Conservation (phyloP, 64 coral and sea anemone species). For the Hydrozoanthus tunicans region DNA sequence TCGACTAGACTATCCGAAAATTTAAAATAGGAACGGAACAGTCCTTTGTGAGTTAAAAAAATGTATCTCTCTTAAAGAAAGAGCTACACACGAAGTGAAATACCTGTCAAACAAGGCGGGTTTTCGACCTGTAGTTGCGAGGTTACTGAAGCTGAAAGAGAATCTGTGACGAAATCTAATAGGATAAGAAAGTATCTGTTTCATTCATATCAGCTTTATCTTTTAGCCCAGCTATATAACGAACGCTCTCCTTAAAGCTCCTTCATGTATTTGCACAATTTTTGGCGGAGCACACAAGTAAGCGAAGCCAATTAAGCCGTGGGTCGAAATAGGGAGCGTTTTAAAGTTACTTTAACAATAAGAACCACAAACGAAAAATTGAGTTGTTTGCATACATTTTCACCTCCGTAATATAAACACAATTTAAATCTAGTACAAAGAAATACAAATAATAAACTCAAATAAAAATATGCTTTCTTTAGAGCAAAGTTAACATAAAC, state of each 20-base stretch:
- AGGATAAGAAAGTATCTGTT: constrained; percentile 19
- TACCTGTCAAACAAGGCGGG: constrained; percentile 26
- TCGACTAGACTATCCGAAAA: background rate
- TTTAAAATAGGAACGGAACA: background rate
- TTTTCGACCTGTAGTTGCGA: background rate
- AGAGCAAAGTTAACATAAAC: background rate
- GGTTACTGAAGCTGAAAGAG: background rate
- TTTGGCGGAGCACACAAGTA: background rate
- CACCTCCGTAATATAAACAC: background rate
- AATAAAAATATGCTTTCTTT: background rate
- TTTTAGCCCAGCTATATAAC: background rate
- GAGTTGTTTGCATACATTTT: constrained; percentile 16
- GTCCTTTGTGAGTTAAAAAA: background rate
- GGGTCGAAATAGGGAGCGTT: background rate
- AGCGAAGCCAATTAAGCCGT: background rate
- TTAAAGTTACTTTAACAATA: background rate
- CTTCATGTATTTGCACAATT: background rate
- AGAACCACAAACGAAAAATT: background rate
- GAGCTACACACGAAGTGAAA: background rate
- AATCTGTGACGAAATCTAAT: constrained; percentile 37
- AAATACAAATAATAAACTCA: background rate
- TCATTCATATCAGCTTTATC: constrained; percentile 9
- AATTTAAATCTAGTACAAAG: background rate
- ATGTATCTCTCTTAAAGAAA: background rate
- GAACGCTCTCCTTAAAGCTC: background rate